Evolutionary conservation across 1,140 invertebrate genomes (phyloP), one percentile per base, ranked within the genome.

Genomic region (Fopius arisanus): DNA sequence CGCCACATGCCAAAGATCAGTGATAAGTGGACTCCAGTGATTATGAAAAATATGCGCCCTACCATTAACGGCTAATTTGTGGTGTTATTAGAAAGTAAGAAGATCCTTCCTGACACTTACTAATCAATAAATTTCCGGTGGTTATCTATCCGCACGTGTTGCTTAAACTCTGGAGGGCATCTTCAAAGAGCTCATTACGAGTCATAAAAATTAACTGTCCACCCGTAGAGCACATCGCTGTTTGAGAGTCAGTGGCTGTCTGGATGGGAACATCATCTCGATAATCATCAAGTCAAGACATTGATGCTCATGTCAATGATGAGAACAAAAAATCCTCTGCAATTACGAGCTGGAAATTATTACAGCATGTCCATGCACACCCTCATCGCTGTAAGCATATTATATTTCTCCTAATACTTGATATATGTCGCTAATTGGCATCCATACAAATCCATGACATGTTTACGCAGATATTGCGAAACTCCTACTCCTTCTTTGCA

Each of bases 361-460:
- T 77, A 75, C 41, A 74, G 54, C 3, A 70, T 77, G 67, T 75
- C 76, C 6, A 74, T 77, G 76, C 37, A 66, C 14, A 74, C 73
- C n/a, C 74, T 77, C 54, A 70, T 75, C 48, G 33, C 66, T 23
- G 76, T 77, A 72, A 72, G 3, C 9, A 41, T 41, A 51, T 4
- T 14, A 7, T 51, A 33, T 62, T 28, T 0, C 19, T 43, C n/a
- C 14, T 16, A 68, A 26, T 29, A 41, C 26, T 21, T 59, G 40
- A n/a, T 26, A 31, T 33, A 48, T 67, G 40, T 67, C 31, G 43
- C 23, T 5, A 28, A 0, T 19, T 9, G 16, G 28, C 23, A 54
- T 31, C 12, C 21, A n/a, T 21, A 63, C 7, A 62, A 69, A n/a
- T 21, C 6, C 10, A 26, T 41, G 14, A 48, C 26, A 43, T 54